Evolutionary conservation across 2,888 invertebrate species (phyloP), one percentile per base, ranked within the genome.

Genomic region (Leptogaster cylindrica): DNA sequence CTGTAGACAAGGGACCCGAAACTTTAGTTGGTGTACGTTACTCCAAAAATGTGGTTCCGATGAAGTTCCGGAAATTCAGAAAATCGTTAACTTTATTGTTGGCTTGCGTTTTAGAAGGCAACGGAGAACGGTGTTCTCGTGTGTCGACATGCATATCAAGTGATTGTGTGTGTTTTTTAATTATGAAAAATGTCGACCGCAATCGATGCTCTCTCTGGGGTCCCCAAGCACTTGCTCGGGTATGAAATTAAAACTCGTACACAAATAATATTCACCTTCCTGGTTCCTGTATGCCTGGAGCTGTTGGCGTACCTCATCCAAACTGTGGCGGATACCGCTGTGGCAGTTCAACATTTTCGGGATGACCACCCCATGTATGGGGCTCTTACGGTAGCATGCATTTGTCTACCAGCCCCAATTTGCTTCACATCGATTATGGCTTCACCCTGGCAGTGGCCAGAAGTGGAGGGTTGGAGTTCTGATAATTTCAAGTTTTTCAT

Each of bases 311-410:
- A 89, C 73, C 81, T 90, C 31, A 80, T 87, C 2, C 83, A 91
- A 61, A 86, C 89, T 36, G 85, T 88, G 14, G 85, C 85, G 41
- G 92, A 92, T 76, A 76, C 88, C 27, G 86, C 87, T 0, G 83
- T 91, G 1, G 84, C 88, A 55, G 82, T 84, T 70, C 86, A 88
- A 75, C 88, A 90, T 75, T 86, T 86, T 71, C 81, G 81, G 14
- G 85, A 86, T 73, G 82, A 83, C 3, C 85, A 89, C 76, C 79
- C 84, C 12, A 77, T 81, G 67, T 84, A 82, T 76, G 85, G 81
- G 2, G 77, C 79, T 31, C 74, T 83, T 7, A 85, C 85, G 0
- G 61, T 84, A 14, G 74, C 79, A 44, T 75, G 85, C 33, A 78
- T 85, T 71, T 80, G 82, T 51, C 74, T 85, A 33, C 89, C 89